A percentile compares a stretch with the other conserved stretches of the same genome.
phyloP scores from a whole-genome alignment of 2,113 vertebrate genomes.

The Alectura lathami region DNA sequence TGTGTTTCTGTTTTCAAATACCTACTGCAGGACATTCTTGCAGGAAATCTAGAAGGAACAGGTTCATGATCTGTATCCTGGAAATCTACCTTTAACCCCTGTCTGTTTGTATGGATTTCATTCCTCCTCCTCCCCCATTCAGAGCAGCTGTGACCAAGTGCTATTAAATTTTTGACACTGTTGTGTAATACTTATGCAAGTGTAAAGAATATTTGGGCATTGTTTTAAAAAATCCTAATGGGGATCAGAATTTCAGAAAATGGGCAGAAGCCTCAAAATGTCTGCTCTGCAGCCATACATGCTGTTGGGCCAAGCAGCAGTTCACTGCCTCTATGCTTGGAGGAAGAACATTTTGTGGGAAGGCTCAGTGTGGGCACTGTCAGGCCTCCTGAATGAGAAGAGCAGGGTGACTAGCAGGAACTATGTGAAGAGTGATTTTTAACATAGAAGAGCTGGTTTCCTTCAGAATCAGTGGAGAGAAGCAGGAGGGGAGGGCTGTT shows the following conservation, averaged over 20 bases:
- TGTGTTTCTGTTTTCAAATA: background rate
- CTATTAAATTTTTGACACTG: background rate
- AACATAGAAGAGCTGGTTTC: background rate
- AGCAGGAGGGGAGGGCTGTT: background rate
- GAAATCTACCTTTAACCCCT: background rate
- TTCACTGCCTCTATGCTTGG: background rate
- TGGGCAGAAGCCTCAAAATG: too few species aligned
- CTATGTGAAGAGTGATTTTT: background rate
- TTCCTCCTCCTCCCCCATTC: background rate
- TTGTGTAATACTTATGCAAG: background rate
- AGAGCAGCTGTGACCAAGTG: too few species aligned
- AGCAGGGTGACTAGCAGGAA: background rate
- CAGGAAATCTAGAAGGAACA: background rate
- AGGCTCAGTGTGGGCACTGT: background rate
- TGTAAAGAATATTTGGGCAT: too few species aligned
- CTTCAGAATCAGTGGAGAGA: background rate
- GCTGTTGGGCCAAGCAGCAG: background rate
- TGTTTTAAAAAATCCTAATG: background rate
- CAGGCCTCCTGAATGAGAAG: background rate
- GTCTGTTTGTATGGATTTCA: fast-evolving
- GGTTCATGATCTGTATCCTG: background rate
- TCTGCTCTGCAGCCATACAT: background rate
- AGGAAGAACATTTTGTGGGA: background rate
- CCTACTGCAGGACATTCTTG: background rate
- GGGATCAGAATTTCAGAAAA: background rate